Percentiles rank a stretch among this genome's conserved stretches.
Evolutionary conservation across 2,888 invertebrate species (phyloP).

Genomic region (Ptilodon capucinus): DNA sequence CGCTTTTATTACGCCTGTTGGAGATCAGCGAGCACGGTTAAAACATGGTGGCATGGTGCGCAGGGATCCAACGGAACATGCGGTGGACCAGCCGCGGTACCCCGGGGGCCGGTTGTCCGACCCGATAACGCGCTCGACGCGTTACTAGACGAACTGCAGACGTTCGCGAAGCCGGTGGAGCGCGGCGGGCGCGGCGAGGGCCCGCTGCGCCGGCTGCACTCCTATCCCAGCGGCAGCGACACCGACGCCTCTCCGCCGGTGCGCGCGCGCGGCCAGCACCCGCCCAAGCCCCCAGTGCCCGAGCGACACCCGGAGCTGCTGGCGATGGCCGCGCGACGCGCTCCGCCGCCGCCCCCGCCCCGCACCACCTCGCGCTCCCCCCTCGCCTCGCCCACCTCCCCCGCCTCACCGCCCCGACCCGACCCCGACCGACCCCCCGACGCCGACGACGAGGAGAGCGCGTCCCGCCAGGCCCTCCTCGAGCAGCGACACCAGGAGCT

Average conservation of each 20-base stretch:
- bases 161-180: slow-evolving; percentile 88
- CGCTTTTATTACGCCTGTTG: slow-evolving; percentile 60
- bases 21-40: slow-evolving; percentile 61
- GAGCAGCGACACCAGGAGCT: slow-evolving; percentile 95
- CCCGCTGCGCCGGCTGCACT: slow-evolving; percentile 89
- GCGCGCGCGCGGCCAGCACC: slow-evolving; percentile 82
- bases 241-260: slow-evolving; percentile 90
- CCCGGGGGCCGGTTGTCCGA: slow-evolving; percentile 76
- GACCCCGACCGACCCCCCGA: slow-evolving; percentile 48
- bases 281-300: slow-evolving; percentile 90
- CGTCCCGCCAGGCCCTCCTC: slow-evolving; percentile 86
- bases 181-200: slow-evolving; percentile 61
- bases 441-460: slow-evolving; percentile 67
- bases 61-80: slow-evolving; percentile 66
- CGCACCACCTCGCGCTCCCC: slow-evolving; percentile 94
- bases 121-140: slow-evolving; percentile 99
- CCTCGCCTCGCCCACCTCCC: slow-evolving; percentile 91
- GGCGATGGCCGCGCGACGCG: slow-evolving; percentile 86
- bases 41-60: slow-evolving; percentile 69
- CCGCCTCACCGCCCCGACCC: slow-evolving; percentile 83
- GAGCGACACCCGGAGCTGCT: slow-evolving; percentile 91
- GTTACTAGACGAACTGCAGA: slow-evolving; percentile 96
- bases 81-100: slow-evolving; percentile 54
- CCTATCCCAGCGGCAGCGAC: slow-evolving; percentile 93
- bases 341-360: slow-evolving; percentile 95